Percentiles rank a stretch among this genome's conserved stretches.
Conservation (phyloP, 2,113 vertebrate genomes). For the Pseudois nayaur region DNA sequence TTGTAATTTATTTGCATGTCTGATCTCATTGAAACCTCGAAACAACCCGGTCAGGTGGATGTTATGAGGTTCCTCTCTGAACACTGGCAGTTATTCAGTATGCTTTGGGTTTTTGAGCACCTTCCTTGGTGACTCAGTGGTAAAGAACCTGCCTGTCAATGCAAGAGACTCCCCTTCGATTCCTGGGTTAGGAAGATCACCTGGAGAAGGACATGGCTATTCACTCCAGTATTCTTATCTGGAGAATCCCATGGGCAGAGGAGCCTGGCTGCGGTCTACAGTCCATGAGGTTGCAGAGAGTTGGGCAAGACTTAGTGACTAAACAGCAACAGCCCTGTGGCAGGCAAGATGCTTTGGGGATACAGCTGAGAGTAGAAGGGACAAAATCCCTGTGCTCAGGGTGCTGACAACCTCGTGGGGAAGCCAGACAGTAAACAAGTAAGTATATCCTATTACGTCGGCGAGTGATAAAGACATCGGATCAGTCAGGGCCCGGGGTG, state of each 20-base stretch:
- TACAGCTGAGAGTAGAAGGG: not conserved
- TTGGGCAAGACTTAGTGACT: not conserved
- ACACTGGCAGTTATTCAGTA: not conserved
- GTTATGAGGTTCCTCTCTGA: rapidly evolving
- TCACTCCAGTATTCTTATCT: not conserved
- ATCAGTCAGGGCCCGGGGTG: rapidly evolving
- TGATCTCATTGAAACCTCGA: not conserved
- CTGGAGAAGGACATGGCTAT: not conserved
- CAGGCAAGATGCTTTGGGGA: not conserved
- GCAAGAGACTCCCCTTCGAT: not conserved
- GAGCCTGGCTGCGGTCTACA: not conserved
- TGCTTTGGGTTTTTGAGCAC: not conserved
- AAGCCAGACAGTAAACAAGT: not conserved
- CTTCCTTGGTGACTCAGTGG: not conserved
- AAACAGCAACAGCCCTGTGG: not conserved
- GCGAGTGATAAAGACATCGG: not conserved
- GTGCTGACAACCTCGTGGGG: no score
- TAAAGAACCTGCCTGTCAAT: not conserved
- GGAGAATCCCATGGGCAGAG: not conserved
- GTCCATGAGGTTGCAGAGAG: not conserved
- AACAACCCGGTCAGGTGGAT: no score
- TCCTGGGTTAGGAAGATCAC: not conserved
- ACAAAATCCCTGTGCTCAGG: not conserved
- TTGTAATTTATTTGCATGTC: not conserved
- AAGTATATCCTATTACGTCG: not conserved